These are phyloP conservation scores for Aporophyla nigra DNA, from an alignment of 2,888 invertebrate species.

Conservation along the genomic window DNA sequence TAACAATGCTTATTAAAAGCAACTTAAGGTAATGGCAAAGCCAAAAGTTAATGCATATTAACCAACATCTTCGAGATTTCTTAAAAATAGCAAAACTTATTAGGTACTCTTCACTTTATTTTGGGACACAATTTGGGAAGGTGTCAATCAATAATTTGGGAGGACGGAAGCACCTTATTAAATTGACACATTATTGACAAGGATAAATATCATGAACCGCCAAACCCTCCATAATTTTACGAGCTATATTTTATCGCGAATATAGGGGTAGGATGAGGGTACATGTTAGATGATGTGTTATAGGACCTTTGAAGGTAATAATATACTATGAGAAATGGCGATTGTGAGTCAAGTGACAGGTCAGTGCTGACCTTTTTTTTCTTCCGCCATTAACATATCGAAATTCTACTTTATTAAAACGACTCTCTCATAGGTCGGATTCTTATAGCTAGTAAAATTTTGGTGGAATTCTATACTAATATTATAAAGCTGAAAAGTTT, in stretches of 20 bases:
- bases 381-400: conserved; percentile 2
- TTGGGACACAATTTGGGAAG: conserved; percentile 12
- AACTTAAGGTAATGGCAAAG: no score
- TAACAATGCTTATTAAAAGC: no score
- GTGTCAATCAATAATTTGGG: conserved; percentile 14
- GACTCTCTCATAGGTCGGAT: background rate
- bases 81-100: background rate
- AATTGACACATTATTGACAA: conserved; percentile 21
- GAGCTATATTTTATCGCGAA: conserved; percentile 16
- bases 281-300: conserved; percentile 14
- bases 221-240: conserved; percentile 25
- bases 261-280: background rate
- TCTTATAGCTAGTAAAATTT: background rate
- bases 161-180: conserved; percentile 5
- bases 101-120: background rate
- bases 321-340: conserved; percentile 10
- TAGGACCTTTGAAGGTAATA: conserved; percentile 6
- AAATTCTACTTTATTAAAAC: background rate
- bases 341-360: background rate
- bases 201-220: conserved; percentile 17
- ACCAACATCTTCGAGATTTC: background rate
- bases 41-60: background rate
- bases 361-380: background rate
- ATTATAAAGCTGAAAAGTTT: no score
- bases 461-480: no score